phyloP scores from a whole-genome alignment of 1,140 invertebrate species.

The Anthonomus grandis region DNA sequence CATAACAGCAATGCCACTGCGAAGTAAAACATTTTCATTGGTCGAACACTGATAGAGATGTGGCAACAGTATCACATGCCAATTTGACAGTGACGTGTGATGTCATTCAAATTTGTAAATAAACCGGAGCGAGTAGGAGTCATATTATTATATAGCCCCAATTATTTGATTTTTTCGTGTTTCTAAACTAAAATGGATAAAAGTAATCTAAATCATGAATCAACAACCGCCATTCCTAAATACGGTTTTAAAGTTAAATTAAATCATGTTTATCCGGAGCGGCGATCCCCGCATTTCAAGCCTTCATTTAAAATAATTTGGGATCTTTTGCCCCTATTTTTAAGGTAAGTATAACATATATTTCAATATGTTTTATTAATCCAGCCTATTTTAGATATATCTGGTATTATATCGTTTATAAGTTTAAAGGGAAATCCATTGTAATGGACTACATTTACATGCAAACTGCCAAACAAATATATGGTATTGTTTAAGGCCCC shows the following conservation, averaged over 20 bases:
- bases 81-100: too few species aligned
- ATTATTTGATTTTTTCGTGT: too few species aligned
- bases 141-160: too few species aligned
- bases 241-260: slow-evolving; percentile 69
- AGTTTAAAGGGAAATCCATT: slow-evolving; percentile 56
- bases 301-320: slow-evolving; percentile 65
- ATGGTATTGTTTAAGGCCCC: slow-evolving; percentile 55
- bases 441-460: slow-evolving; percentile 69
- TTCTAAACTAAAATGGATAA: background rate
- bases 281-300: slow-evolving; percentile 64
- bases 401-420: slow-evolving; percentile 59
- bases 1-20: too few species aligned
- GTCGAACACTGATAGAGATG: too few species aligned
- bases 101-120: too few species aligned
- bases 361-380: slow-evolving; percentile 12
- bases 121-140: too few species aligned
- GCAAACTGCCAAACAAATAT: slow-evolving; percentile 66
- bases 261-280: slow-evolving; percentile 72
- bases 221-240: slow-evolving; percentile 48
- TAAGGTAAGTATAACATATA: slow-evolving; percentile 52
- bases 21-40: too few species aligned
- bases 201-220: background rate
- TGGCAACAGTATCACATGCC: too few species aligned
- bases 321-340: slow-evolving; percentile 59
- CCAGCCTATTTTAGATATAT: slow-evolving; percentile 64